phyloP scores from a whole-genome alignment of 2,888 invertebrate genomes.

The Augiades crinisus region DNA sequence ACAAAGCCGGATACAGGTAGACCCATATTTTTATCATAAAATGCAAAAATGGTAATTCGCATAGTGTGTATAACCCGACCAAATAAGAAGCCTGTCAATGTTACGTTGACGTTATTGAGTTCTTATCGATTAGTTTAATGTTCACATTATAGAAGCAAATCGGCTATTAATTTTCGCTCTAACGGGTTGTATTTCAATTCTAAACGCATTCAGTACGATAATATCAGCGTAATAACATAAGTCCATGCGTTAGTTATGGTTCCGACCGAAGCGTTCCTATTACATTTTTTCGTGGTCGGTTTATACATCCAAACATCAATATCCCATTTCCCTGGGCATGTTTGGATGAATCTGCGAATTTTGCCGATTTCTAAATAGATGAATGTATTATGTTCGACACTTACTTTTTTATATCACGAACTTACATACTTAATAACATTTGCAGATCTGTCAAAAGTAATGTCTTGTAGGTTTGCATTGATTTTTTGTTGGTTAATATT shows the following conservation, averaged over 20 bases:
- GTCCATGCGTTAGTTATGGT: background rate
- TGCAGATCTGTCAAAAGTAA: no score
- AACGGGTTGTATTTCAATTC: background rate
- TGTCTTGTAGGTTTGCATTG: no score
- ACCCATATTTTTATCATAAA: conserved; percentile 31
- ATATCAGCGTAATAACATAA: background rate
- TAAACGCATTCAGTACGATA: background rate
- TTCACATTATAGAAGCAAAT: conserved; percentile 15
- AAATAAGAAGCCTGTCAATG: conserved; percentile 33
- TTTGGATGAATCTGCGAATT: conserved; percentile 3
- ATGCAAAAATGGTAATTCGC: conserved; percentile 22
- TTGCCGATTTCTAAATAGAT: no score
- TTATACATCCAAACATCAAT: conserved; percentile 59
- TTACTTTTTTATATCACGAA: background rate
- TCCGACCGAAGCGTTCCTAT: conserved; percentile 14
- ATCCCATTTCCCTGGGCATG: conserved; percentile 25
- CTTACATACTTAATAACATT: no score
- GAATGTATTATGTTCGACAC: no score
- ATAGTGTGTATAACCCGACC: conserved; percentile 47
- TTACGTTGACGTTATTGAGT: conserved; percentile 27
- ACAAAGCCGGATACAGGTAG: conserved; percentile 50
- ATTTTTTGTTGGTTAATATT: no score
- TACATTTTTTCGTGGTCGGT: conserved; percentile 39
- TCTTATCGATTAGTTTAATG: conserved; percentile 14
- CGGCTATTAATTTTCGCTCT: background rate